These are phyloP conservation scores for Aphodius granarius DNA, from an alignment of 2,888 invertebrate genomes.

Conservation along the genomic window DNA sequence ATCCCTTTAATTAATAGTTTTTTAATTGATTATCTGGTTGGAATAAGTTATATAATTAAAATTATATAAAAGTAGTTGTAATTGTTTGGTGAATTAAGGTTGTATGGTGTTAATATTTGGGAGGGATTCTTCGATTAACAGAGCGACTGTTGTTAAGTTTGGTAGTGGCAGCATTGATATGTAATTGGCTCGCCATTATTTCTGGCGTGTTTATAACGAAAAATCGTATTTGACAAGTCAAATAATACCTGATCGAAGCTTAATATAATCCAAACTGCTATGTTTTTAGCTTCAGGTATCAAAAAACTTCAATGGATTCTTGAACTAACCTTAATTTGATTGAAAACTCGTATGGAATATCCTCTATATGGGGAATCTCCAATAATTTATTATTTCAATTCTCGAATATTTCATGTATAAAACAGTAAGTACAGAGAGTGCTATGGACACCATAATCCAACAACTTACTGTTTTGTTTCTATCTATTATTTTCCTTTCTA, in stretches of 20 bases:
- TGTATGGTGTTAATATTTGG: neutral
- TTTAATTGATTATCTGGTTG: neutral
- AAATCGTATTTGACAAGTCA: constrained; percentile 43
- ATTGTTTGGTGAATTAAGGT: neutral
- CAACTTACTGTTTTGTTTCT: neutral
- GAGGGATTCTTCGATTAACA: neutral
- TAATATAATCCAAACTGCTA: neutral
- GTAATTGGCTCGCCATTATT: constrained; percentile 42
- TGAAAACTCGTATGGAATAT: neutral
- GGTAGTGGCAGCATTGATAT: constrained; percentile 19
- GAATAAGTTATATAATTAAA: neutral
- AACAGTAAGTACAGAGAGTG: neutral
- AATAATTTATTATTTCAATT: neutral
- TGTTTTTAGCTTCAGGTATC: neutral
- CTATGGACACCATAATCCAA: neutral
- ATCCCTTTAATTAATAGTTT: neutral
- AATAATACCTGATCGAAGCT: neutral
- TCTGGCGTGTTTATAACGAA: constrained; percentile 49
- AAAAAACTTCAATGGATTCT: neutral
- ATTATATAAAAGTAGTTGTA: neutral
- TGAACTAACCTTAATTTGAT: neutral
- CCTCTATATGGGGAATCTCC: neutral
- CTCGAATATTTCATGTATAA: neutral
- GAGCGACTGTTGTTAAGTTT: neutral
- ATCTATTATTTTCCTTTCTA: neutral